Conservation (phyloP, 64 coral and sea anemone species). For the Stylophora pistillata region DNA sequence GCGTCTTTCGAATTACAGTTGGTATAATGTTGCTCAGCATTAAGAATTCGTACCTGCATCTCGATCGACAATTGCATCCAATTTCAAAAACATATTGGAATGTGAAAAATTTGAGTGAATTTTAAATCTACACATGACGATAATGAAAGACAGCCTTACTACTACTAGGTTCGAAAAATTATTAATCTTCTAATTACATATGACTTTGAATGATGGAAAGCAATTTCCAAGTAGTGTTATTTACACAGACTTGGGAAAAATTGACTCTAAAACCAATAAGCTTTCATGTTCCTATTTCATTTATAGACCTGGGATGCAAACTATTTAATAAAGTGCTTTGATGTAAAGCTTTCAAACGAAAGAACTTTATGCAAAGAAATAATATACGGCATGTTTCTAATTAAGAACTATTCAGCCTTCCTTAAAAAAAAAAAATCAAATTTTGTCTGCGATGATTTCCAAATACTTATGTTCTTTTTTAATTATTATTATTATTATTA, state of each 20-base stretch:
- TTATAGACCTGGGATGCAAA: neutral
- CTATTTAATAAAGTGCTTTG: neutral
- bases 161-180: neutral
- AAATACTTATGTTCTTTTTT: too few species aligned
- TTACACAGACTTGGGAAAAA: neutral
- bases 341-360: neutral
- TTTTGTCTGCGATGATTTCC: too few species aligned
- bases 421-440: neutral
- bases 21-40: neutral
- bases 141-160: neutral
- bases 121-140: neutral
- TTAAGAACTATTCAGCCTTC: neutral
- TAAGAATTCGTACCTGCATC: neutral
- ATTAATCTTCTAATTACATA: neutral
- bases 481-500: too few species aligned
- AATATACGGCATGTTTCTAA: neutral
- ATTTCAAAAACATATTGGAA: slow-evolving; percentile 19
- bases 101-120: neutral
- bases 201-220: neutral
- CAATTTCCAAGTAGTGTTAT: neutral
- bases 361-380: neutral
- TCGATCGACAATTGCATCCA: slow-evolving; percentile 4
- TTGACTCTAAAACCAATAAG: neutral
- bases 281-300: neutral
- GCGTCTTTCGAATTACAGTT: neutral